Percentiles rank a stretch among this genome's conserved stretches.
Conservation (phyloP, 2,113 vertebrate genomes). For the Misgurnus anguillicaudatus region DNA sequence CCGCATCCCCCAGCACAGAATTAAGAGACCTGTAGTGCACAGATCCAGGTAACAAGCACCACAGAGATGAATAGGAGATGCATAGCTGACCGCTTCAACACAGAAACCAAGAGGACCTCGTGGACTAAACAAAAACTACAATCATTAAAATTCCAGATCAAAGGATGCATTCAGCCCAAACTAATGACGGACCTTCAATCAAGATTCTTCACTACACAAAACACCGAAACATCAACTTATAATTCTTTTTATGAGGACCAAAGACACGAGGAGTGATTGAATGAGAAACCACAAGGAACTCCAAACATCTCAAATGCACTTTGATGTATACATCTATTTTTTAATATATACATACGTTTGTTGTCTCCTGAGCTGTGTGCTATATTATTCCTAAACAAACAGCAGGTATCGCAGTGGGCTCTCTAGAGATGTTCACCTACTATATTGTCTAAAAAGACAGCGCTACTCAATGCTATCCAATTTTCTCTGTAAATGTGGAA, state of each 20-base stretch:
- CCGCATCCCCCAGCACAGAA: not conserved
- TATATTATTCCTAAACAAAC: slow-evolving; percentile 22
- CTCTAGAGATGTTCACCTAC: slow-evolving; percentile 17
- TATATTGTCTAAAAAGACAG: slow-evolving; percentile 16
- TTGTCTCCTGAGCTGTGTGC: not conserved
- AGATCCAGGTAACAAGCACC: slow-evolving; percentile 2
- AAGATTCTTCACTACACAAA: not conserved
- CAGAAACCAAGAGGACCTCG: slow-evolving; percentile 67
- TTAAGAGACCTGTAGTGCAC: slow-evolving; percentile 15
- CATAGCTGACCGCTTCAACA: slow-evolving; percentile 66
- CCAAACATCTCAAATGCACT: slow-evolving; percentile 14
- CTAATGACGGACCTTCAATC: slow-evolving; percentile 38
- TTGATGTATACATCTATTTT: slow-evolving; percentile 51
- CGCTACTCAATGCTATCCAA: slow-evolving; percentile 10
- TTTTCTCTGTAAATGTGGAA: slow-evolving; percentile 16
- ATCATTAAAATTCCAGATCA: slow-evolving; percentile 79
- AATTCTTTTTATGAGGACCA: slow-evolving; percentile 15
- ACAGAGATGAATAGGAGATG: slow-evolving; percentile 17
- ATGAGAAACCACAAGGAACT: slow-evolving; percentile 14
- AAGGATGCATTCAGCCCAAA: slow-evolving; percentile 75
- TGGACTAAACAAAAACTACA: slow-evolving; percentile 47
- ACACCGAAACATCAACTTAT: slow-evolving; percentile 12
- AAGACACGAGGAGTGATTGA: slow-evolving; percentile 24
- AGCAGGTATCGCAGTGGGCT: slow-evolving; percentile 6
- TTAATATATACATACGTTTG: slow-evolving; percentile 41